Conservation (phyloP, 2,113 vertebrate genomes). For the Proterorhinus semilunaris region DNA sequence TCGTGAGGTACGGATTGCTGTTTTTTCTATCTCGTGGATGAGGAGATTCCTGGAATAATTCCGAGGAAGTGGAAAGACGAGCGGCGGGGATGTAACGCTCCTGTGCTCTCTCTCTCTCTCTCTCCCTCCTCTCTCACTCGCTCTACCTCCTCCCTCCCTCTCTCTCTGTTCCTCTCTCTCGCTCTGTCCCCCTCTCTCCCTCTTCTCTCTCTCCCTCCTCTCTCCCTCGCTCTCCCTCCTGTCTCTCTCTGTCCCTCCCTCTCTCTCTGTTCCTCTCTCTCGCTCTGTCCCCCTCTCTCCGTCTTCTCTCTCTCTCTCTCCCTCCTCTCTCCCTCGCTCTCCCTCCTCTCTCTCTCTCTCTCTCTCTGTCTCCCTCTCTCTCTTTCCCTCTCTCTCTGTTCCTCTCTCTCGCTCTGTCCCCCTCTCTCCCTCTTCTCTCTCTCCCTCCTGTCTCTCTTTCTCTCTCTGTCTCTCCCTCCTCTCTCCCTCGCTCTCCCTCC, state of each 20-base stretch:
- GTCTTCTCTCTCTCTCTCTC: not conserved
- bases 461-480: too few species aligned
- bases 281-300: too few species aligned
- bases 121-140: slow-evolving; percentile 17
- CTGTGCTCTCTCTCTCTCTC: slow-evolving; percentile 1
- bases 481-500: not conserved
- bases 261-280: slow-evolving; percentile 8
- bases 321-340: slow-evolving; percentile 15
- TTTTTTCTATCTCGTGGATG: not conserved
- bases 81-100: not conserved
- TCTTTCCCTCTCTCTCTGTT: slow-evolving; percentile 19
- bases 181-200: slow-evolving; percentile 36
- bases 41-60: slow-evolving; percentile 56
- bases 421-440: not conserved
- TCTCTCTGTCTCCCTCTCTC: slow-evolving; percentile 41
- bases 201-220: slow-evolving; percentile 30
- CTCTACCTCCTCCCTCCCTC: slow-evolving; percentile 61
- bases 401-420: slow-evolving; percentile 27
- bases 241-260: slow-evolving; percentile 35
- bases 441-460: not conserved
- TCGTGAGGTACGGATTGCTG: slow-evolving; percentile 17
- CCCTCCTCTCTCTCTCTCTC: slow-evolving; percentile 8
- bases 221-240: not conserved
- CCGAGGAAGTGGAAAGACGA: not conserved
- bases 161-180: slow-evolving; percentile 28